Evolutionary conservation across 2,113 vertebrate species (phyloP), one percentile per base, ranked within the genome.

Genomic region (Alces alces): DNA sequence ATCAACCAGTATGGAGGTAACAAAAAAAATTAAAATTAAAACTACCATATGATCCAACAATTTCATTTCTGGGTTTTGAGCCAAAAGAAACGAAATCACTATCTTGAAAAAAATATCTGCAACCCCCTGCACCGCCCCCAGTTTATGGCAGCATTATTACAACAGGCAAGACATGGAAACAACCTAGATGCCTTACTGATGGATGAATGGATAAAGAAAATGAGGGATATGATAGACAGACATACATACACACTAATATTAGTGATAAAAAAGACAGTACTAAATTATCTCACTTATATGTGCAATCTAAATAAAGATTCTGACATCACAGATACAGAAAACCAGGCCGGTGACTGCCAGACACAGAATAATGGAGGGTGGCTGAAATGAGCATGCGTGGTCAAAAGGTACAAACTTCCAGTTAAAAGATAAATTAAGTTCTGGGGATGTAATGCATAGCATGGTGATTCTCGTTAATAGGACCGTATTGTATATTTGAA

Each of bases 101-200:
- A 54, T 83, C 17, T 39, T 33, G n/a, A 64, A 64, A 64, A 43
- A 43, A 39, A 82, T 54, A 54, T 43, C 36, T 55, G 79, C 15
- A 50, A 30, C 9, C 1, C 16, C 27, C 27, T 0, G 0, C n/a
- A 70, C 17, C 0, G 2, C 7, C 45, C 8, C 15, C 45, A 47
- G 28, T 84, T 84, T 84, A 92, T 1, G 33, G 36, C 9, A 84
- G 28, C 36, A 84, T 43, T 70, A 55, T 45, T 84, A 84, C 7
- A 70, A 92, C 27, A 92, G 50, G 19, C 19, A 70, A 92, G 28
- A 70, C 36, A 92, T 9, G 36, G 79, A 70, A 70, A 92, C 19
- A 84, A 84, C 19, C 4, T 92, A 82, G 61, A n/a, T 55, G 79
- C 60, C 28, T 39, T 36, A 54, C 5, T 17, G 60, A 45, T 55